These are phyloP conservation scores for Rhabdomys pumilio DNA, from an alignment of 2,797 vertebrate genomes.

Conservation along the genomic window DNA sequence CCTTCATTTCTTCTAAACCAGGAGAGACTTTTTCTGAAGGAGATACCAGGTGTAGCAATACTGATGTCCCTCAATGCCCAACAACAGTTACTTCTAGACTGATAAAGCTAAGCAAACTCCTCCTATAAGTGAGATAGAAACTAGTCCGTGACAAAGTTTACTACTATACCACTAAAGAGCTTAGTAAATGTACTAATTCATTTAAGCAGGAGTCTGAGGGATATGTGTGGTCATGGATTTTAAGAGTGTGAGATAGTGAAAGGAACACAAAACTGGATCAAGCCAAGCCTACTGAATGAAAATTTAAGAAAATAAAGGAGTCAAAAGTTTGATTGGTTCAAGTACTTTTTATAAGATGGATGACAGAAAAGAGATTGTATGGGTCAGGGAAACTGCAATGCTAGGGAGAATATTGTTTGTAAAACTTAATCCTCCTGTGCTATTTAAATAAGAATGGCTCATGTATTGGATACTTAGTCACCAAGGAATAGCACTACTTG, in stretches of 20 bases:
- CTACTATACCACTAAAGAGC: neutral
- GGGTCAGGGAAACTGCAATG: neutral
- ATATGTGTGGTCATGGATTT: neutral
- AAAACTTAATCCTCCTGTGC: neutral
- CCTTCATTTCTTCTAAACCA: neutral
- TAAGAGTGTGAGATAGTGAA: neutral
- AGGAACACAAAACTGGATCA: neutral
- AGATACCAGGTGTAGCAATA: too few species aligned
- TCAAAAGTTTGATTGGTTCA: neutral
- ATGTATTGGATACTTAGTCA: neutral
- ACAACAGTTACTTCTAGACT: neutral
- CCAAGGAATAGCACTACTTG: neutral
- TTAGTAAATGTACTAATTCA: neutral
- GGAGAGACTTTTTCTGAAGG: neutral
- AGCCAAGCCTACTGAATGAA: neutral
- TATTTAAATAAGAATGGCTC: neutral
- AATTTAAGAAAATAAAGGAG: neutral
- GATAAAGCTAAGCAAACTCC: neutral
- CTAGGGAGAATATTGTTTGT: neutral
- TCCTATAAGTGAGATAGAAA: neutral
- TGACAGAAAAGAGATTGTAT: neutral
- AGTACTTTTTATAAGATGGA: neutral
- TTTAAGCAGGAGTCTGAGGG: neutral
- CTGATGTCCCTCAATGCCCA: neutral
- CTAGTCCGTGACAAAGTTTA: neutral